A percentile compares a stretch with the other conserved stretches of the same genome.
phyloP scores from a whole-genome alignment of 2,113 vertebrate species.

The Lophochroa leadbeateri region DNA sequence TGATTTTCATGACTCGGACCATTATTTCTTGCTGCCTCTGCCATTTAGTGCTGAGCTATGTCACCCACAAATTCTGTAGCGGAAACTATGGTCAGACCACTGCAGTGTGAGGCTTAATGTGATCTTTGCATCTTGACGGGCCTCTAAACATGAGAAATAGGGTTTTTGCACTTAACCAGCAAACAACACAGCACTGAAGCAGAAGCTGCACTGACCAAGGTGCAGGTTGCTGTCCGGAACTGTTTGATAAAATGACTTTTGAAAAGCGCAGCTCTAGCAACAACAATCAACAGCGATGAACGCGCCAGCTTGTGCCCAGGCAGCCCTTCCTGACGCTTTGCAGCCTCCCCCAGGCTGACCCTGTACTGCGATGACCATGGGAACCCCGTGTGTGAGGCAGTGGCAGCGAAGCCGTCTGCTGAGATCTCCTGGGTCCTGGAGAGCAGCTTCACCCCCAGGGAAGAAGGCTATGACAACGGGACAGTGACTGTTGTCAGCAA shows the following conservation, averaged over 20 bases:
- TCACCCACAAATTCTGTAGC: not conserved
- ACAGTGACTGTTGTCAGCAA: slow-evolving; percentile 33
- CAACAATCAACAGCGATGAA: not conserved
- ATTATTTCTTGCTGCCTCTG: not conserved
- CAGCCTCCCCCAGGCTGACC: not conserved
- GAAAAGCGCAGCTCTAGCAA: not conserved
- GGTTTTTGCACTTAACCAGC: not conserved
- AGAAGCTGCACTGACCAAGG: not conserved
- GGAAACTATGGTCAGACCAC: not conserved
- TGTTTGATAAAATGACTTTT: not conserved
- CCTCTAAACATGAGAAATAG: not conserved
- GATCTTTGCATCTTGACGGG: not conserved
- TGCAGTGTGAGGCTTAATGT: not conserved
- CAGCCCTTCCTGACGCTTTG: not conserved
- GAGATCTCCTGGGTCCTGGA: not conserved
- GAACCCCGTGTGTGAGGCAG: not conserved
- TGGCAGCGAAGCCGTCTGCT: not conserved
- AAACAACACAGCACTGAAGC: not conserved
- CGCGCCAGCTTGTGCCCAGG: not conserved
- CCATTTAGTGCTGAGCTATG: not conserved
- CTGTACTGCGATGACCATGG: not conserved
- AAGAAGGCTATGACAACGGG: not conserved
- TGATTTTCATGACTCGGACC: not conserved
- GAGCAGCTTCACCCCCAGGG: not conserved
- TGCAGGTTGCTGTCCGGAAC: not conserved